Evolutionary conservation across 2,888 invertebrate species (phyloP), one percentile per base, ranked within the genome.

Genomic region (Anticlea derivata): DNA sequence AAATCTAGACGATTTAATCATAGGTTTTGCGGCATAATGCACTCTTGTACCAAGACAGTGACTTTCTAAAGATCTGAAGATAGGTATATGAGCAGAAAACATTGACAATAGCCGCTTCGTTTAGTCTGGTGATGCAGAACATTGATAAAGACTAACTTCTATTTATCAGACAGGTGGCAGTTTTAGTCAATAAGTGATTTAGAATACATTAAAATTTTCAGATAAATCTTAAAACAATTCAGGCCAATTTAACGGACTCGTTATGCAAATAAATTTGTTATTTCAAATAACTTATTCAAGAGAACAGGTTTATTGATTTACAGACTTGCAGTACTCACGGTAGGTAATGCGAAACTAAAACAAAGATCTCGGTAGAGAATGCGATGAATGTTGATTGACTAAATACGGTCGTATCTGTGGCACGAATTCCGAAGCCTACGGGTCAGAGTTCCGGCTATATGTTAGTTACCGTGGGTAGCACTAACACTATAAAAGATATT

Each of bases 361-460:
- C 35, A 47, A 55, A 44, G 46, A 47, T 57, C 46, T 48, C 23
- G 26, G 26, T 52, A 40, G 31, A 44, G 65, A 63, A 70, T 66
- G 61, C 48, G 26, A 63, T 45, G 55, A 68, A 71, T 66, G 59
- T 58, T 50, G 64, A 61, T 60, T 55, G 58, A 57, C 65, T 60
- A 58, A 64, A 55, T 48, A 51, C 41, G 63, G 60, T 48, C 48
- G 54, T 53, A 54, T 55, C 60, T 43, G 58, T 60, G 55, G 55
- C 56, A 59, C 47, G 60, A 68, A 73, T 73, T 73, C 61, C 61
- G 51, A 61, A 61, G 52, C 52, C 45, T 54, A 53, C 58, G 58
- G 62, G 68, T 63, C 68, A 67, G 33, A 60, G 69, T 70, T 72
- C 73, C 71, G 73, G 65, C 63, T 12, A 23, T n/a, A 7, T 8